These are phyloP conservation scores for Limnephilus marmoratus DNA, from an alignment of 2,888 invertebrate genomes.

Conservation along the genomic window DNA sequence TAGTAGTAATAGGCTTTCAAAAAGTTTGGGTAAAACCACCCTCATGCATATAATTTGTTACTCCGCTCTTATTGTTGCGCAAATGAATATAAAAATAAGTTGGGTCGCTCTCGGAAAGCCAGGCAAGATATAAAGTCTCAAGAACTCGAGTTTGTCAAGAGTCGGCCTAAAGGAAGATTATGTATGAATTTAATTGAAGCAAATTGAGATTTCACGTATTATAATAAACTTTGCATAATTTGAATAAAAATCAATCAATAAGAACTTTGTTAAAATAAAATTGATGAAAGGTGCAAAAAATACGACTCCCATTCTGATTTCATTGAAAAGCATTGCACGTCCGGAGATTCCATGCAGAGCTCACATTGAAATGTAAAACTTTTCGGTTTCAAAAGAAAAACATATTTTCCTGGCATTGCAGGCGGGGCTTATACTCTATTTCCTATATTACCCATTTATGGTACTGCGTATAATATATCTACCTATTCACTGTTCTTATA, in stretches of 20 bases:
- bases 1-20: no score
- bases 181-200: no score
- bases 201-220: no score
- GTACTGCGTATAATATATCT: not conserved
- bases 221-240: not conserved
- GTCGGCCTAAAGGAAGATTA: no score
- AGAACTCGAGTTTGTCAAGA: no score
- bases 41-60: no score
- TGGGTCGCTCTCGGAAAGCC: no score
- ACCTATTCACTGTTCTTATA: no score
- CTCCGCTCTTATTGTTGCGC: no score
- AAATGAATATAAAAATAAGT: no score
- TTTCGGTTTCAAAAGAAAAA: not conserved
- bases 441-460: not conserved
- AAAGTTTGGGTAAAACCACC: no score
- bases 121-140: no score
- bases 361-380: not conserved
- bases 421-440: not conserved
- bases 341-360: not conserved
- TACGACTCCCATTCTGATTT: not conserved
- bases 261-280: not conserved
- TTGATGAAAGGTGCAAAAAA: not conserved
- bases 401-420: not conserved
- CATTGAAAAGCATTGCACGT: not conserved
- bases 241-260: not conserved